Evolutionary conservation across 2,797 vertebrate genomes (phyloP), one percentile per base, ranked within the genome.

Genomic region (Masticophis lateralis): DNA sequence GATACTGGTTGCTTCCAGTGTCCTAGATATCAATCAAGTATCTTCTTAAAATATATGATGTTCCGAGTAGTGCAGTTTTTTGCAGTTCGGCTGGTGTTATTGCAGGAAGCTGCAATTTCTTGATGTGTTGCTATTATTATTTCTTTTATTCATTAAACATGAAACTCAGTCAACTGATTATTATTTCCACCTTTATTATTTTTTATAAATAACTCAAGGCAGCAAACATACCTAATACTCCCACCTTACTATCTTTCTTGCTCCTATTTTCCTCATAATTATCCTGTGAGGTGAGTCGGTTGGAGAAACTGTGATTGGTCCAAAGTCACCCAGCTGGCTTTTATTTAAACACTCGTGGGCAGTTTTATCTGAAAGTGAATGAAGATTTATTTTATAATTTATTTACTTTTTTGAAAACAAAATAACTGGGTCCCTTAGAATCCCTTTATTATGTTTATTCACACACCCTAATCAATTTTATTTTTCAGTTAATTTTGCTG

Each of bases 401-500:
- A 13, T 90, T 22, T 91, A 51, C 14, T 74, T 7, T 83, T 27
- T 27, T 90, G 87, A 86, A 94, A 79, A n/a, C 22, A 92, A 37
- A 93, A 74, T 94, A 16, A 25, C 92, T 95, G 95, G 90, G n/a
- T 56, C 27, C 86, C 43, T 32, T 94, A 14, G 89, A 90, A 86
- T 59, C 7, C 2, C 88, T 92, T 94, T 89, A 51, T 93, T 96
- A 95, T 95, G 28, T 22, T 95, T 89, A 14, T 91, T 57, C 27
- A 11, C 43, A 86, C 96, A 90, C 92, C 92, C 43, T 92, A 93
- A 96, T 91, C 88, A 37, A 28, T 96, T 97, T 96, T 95, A 74
- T 95, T 97, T 95, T 66, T 28, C 95, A 94, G 94, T 87, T 94
- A 97, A 95, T 91, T 92, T 87, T 87, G 61, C 96, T 95, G 53